A percentile compares a stretch with the other conserved stretches of the same genome.
Evolutionary conservation across 2,888 invertebrate species (phyloP).

Genomic region (Calameuta filiformis): DNA sequence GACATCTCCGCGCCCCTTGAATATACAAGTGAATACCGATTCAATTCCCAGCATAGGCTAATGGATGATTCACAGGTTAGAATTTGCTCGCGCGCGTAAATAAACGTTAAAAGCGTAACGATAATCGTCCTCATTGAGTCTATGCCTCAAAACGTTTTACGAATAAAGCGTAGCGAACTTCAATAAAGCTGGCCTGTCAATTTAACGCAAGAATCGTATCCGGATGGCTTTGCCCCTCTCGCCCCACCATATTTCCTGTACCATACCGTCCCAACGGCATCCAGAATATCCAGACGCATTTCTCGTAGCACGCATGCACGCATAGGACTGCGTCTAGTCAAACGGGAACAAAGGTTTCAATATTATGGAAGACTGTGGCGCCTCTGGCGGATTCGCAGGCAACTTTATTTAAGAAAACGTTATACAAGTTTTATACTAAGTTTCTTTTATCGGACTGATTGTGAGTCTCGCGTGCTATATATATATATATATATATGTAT

Average conservation of each 20-base stretch:
- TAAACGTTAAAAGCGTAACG: neutral
- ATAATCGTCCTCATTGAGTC: neutral
- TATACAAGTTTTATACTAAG: neutral
- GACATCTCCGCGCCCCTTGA: neutral
- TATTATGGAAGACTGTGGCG: neutral
- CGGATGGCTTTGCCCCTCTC: neutral
- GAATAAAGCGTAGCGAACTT: neutral
- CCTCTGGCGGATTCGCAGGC: neutral
- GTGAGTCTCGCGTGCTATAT: neutral
- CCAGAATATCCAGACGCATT: neutral
- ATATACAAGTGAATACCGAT: neutral
- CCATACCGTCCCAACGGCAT: neutral
- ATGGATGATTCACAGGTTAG: neutral
- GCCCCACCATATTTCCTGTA: neutral
- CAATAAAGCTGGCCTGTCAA: neutral
- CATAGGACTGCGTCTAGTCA: neutral
- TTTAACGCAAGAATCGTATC: neutral
- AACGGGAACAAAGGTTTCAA: neutral
- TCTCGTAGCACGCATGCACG: neutral
- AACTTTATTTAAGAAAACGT: neutral
- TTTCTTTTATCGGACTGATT: neutral
- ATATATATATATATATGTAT: neutral
- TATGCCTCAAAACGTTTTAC: neutral
- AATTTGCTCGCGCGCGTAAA: neutral
- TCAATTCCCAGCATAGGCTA: neutral